Evolutionary conservation across 2,888 invertebrate genomes (phyloP), one percentile per base, ranked within the genome.

Genomic region (Metellina segmentata): DNA sequence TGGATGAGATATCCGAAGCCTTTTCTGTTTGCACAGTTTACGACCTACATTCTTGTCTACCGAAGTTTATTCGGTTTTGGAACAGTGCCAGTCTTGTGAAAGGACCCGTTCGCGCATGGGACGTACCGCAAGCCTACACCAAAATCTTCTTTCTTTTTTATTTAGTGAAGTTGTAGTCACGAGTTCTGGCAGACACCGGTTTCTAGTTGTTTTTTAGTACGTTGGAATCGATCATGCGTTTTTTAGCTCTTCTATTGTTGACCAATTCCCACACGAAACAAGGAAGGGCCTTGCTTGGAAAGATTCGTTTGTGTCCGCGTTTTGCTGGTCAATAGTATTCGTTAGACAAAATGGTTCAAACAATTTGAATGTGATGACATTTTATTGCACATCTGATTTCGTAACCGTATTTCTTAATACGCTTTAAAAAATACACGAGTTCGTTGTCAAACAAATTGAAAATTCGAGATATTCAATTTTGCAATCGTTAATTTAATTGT

Each of bases 21-120:
- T 61, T 61, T 69, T 51, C 16, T 72, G 53, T 20, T 77, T 52
- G n/a, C 86, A 20, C 78, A 20, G 8, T 88, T 81, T 77, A 82
- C 82, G 89, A 77, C 82, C 89, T 81, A 89, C 82, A 89, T 89
- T 82, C 70, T 82, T 89, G 75, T 89, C 81, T 81, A 52, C 51
- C 74, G 49, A 82, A 61, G 61, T n/a, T 89, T 89, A 77, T 82
- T 89, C 89, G 61, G 6, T 74, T 70, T 89, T 89, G 89, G 89
- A 74, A 77, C n/a, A 16, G 7, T 74, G 89, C 89, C 89, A 89
- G 70, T 51, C 16, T 34, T 53, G 61, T 81, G 48, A 81, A 81
- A 89, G 20, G 89, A 82, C 48, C 81, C 87, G 48, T 81, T 81
- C 71, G 71, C 52, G 87, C 87, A 87, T 87, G 53, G 52, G 70